These are phyloP conservation scores for Podotricha telesiphe DNA, from an alignment of 2,888 invertebrate genomes.

Conservation along the genomic window DNA sequence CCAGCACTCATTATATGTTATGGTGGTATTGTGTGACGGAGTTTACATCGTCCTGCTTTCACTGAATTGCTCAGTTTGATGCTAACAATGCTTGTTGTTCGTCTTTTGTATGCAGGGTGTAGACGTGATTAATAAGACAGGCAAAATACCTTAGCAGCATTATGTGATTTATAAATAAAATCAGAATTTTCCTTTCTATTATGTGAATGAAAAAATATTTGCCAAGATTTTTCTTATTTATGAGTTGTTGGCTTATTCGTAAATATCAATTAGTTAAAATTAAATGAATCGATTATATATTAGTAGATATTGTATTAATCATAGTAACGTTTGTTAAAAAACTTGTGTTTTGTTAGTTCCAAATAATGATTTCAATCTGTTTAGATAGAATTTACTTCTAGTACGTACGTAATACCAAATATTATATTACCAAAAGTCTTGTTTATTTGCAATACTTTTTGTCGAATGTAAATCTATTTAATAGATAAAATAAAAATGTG, in stretches of 20 bases:
- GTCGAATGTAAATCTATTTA: no score
- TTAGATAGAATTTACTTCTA: no score
- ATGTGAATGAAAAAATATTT: background rate
- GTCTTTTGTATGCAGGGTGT: slow-evolving; percentile 38
- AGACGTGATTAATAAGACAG: slow-evolving; percentile 47
- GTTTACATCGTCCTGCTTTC: slow-evolving; percentile 66
- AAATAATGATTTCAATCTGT: background rate
- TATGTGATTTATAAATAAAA: slow-evolving; percentile 9
- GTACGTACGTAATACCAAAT: no score
- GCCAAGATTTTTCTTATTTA: background rate
- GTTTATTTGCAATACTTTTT: no score
- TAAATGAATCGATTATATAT: background rate
- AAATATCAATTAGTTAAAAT: background rate
- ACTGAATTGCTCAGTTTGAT: slow-evolving; percentile 56
- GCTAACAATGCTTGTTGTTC: slow-evolving; percentile 58
- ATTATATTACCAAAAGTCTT: no score
- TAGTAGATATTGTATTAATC: no score
- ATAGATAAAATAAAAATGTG: no score
- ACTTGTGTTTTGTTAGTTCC: background rate
- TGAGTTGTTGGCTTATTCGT: background rate
- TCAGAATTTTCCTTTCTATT: background rate
- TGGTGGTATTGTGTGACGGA: slow-evolving; percentile 55
- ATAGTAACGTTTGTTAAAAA: no score
- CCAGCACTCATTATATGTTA: slow-evolving; percentile 37
- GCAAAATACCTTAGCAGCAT: slow-evolving; percentile 18